Percentiles rank a stretch among this genome's conserved stretches.
Conservation (phyloP, 1,140 invertebrate genomes). For the Drosophila sp. region DNA sequence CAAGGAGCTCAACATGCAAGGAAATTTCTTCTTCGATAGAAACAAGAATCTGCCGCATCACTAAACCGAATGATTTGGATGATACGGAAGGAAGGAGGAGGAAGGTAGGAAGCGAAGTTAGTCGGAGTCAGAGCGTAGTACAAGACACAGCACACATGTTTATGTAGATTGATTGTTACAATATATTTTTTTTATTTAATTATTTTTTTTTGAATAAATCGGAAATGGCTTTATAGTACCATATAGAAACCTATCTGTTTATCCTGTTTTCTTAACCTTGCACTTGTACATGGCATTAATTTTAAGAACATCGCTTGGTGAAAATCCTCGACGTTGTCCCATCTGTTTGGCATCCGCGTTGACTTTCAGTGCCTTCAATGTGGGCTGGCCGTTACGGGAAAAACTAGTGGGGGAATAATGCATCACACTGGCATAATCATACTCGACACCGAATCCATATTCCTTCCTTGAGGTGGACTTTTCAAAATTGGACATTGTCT, state of each 20-base stretch:
- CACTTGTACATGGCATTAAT: constrained; percentile 91
- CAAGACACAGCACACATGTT: constrained; percentile 29
- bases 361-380: constrained; percentile 85
- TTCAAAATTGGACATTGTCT: constrained; percentile 88
- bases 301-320: constrained; percentile 88
- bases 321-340: constrained; percentile 89
- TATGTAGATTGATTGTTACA: constrained; percentile 34
- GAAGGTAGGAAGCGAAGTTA: background rate
- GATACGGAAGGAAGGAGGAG: background rate
- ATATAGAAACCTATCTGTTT: constrained; percentile 30
- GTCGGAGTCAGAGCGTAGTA: constrained; percentile 25
- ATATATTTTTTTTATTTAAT: constrained; percentile 17
- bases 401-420: constrained; percentile 91
- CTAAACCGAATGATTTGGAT: constrained; percentile 13
- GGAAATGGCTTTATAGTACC: constrained; percentile 28
- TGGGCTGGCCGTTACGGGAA: constrained; percentile 87
- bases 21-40: constrained; percentile 78
- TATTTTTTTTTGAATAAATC: constrained; percentile 17
- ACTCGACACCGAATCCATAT: constrained; percentile 87
- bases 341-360: constrained; percentile 76
- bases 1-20: constrained; percentile 77
- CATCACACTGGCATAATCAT: constrained; percentile 92
- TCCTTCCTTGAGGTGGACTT: constrained; percentile 85
- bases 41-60: constrained; percentile 77
- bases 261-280: constrained; percentile 19